Evolutionary conservation across 2,113 vertebrate species (phyloP).

Genomic region (Myotis yumanensis): DNA sequence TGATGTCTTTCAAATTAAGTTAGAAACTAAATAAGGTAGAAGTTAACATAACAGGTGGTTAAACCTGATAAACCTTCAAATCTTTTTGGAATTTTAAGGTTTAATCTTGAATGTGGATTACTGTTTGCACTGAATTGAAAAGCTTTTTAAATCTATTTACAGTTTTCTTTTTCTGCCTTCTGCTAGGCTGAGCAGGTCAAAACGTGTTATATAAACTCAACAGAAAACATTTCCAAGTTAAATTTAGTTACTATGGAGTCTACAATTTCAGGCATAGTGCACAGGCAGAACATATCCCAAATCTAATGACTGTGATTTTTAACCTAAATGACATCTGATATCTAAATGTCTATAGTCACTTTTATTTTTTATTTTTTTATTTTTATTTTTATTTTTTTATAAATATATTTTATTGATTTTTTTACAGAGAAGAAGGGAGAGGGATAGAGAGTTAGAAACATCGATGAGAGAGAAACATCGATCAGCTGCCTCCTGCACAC

Average conservation of each 20-base stretch:
- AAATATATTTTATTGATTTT: too few relatives aligned
- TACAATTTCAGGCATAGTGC: slow-evolving; percentile 2
- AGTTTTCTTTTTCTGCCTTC: slow-evolving; percentile 54
- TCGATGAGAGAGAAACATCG: too few relatives aligned
- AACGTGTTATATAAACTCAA: slow-evolving; percentile 39
- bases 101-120: slow-evolving; percentile 56
- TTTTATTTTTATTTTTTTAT: too few relatives aligned
- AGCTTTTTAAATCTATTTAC: slow-evolving; percentile 52
- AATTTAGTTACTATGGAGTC: slow-evolving; percentile 30
- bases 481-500: too few relatives aligned
- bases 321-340: not conserved
- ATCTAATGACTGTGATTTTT: not conserved
- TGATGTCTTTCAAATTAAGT: not conserved
- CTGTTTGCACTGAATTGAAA: slow-evolving; percentile 60
- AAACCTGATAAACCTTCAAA: slow-evolving; percentile 43
- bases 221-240: slow-evolving; percentile 34
- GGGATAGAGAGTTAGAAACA: too few relatives aligned
- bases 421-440: too few relatives aligned
- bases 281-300: not conserved
- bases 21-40: not conserved
- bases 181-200: slow-evolving; percentile 56
- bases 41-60: slow-evolving; percentile 30
- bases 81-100: slow-evolving; percentile 65
- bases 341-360: not conserved
- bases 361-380: too few relatives aligned